These are phyloP conservation scores for Corbicula japonica DNA, from an alignment of 2,888 invertebrate genomes.

Conservation along the genomic window DNA sequence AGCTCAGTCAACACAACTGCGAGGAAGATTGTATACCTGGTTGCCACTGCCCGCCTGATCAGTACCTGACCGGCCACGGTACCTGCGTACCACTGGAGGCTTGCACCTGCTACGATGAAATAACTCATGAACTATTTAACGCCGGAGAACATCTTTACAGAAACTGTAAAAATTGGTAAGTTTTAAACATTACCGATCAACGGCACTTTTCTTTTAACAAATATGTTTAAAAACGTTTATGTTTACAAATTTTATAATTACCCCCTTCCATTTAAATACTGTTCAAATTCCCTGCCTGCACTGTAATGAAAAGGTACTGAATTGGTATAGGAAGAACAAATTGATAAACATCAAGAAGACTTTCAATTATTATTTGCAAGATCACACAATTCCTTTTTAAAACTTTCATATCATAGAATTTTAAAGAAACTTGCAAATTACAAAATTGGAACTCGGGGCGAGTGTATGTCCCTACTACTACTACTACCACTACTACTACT, in stretches of 20 bases:
- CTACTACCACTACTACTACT: too few species aligned
- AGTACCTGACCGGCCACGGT: slow-evolving; percentile 44
- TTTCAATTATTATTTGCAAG: too few species aligned
- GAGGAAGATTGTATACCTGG: slow-evolving; percentile 63
- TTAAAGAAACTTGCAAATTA: too few species aligned
- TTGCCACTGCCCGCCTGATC: slow-evolving; percentile 56
- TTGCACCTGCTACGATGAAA: slow-evolving; percentile 66
- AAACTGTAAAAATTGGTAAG: slow-evolving; percentile 62
- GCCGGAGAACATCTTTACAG: slow-evolving; percentile 37
- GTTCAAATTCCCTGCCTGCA: not conserved
- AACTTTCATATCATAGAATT: too few species aligned
- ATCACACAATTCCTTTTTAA: too few species aligned
- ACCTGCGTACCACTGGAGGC: slow-evolving; percentile 48
- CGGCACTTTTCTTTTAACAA: too few species aligned
- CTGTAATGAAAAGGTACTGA: not conserved
- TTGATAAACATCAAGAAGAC: too few species aligned
- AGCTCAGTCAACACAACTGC: slow-evolving; percentile 44
- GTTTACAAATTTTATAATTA: not conserved
- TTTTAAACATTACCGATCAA: too few species aligned
- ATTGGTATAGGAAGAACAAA: not conserved
- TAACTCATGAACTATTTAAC: slow-evolving; percentile 17
- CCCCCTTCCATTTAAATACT: not conserved
- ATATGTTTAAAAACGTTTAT: not conserved
- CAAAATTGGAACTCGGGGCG: too few species aligned
- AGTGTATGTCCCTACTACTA: too few species aligned